These are phyloP conservation scores for Pseudobourletiella spinata DNA, from an alignment of 1,140 invertebrate genomes.

Conservation along the genomic window DNA sequence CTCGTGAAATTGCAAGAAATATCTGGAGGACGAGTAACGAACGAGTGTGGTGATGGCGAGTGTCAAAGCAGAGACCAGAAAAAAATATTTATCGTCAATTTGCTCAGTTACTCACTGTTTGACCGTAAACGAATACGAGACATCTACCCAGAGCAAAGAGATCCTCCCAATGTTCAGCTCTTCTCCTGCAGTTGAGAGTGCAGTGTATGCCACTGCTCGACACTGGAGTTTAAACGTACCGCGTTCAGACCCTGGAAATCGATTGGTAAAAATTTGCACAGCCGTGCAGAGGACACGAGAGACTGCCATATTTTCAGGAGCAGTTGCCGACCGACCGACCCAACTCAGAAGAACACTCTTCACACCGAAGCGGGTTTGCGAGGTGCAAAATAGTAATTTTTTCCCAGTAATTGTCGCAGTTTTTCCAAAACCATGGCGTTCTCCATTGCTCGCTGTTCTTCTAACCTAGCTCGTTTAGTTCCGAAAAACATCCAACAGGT, in stretches of 20 bases:
- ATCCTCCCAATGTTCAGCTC: too few species aligned
- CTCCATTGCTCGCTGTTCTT: conserved; percentile 24
- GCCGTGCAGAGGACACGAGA: neutral
- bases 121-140: too few species aligned
- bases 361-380: neutral
- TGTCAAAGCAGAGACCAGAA: too few species aligned
- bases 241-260: neutral
- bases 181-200: too few species aligned
- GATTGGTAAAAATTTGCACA: neutral
- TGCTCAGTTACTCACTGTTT: too few species aligned
- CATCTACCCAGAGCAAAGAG: neutral
- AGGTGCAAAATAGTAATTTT: neutral
- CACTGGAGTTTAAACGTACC: too few species aligned
- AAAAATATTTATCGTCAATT: too few species aligned
- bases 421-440: conserved; percentile 22
- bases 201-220: too few species aligned
- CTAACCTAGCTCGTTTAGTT: conserved; percentile 12
- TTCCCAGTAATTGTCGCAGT: neutral
- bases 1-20: too few species aligned
- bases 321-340: neutral
- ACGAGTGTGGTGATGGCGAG: too few species aligned
- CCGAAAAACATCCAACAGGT: conserved; percentile 22
- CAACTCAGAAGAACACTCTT: neutral
- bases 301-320: neutral
- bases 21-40: too few species aligned